Evolutionary conservation across 2,113 vertebrate species (phyloP).

Genomic region (Isichthys henryi): DNA sequence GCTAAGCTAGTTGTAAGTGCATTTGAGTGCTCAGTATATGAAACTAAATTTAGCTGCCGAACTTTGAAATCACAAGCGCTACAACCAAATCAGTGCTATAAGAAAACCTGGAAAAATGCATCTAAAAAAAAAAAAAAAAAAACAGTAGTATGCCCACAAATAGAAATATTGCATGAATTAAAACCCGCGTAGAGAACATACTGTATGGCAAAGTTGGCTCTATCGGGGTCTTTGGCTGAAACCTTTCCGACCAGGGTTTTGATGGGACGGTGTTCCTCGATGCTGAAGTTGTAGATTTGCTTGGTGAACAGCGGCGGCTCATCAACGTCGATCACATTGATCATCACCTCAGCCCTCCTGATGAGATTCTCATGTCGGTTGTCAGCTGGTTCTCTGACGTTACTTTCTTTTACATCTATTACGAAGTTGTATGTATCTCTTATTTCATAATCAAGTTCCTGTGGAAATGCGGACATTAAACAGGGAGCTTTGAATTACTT

Average conservation of each 20-base stretch:
- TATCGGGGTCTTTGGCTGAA: conserved; percentile 72
- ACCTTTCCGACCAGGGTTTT: conserved; percentile 58
- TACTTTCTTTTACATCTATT: conserved; percentile 43
- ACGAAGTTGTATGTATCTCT: conserved; percentile 39
- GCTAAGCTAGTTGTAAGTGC: background rate
- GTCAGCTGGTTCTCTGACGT: conserved; percentile 28
- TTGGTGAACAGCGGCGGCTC: conserved; percentile 76
- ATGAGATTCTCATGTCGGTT: conserved; percentile 26
- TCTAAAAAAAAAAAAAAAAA: background rate
- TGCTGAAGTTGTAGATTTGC: conserved; percentile 63
- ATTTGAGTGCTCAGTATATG: background rate
- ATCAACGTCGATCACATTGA: conserved; percentile 75
- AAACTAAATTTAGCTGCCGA: background rate
- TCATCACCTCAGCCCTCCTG: conserved; percentile 47
- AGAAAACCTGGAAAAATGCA: background rate
- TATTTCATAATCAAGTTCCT: conserved; percentile 81
- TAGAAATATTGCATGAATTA: background rate
- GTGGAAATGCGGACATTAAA: conserved; percentile 7
- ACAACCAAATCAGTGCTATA: background rate
- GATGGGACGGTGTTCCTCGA: conserved; percentile 60
- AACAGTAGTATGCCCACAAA: background rate
- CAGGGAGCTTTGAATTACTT: background rate
- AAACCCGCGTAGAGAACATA: conserved; percentile 36
- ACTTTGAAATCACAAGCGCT: background rate
- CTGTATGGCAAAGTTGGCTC: conserved; percentile 59